A percentile compares a stretch with the other conserved stretches of the same genome.
phyloP scores from a whole-genome alignment of 2,888 invertebrate species.

The Agonopterix heracliana region DNA sequence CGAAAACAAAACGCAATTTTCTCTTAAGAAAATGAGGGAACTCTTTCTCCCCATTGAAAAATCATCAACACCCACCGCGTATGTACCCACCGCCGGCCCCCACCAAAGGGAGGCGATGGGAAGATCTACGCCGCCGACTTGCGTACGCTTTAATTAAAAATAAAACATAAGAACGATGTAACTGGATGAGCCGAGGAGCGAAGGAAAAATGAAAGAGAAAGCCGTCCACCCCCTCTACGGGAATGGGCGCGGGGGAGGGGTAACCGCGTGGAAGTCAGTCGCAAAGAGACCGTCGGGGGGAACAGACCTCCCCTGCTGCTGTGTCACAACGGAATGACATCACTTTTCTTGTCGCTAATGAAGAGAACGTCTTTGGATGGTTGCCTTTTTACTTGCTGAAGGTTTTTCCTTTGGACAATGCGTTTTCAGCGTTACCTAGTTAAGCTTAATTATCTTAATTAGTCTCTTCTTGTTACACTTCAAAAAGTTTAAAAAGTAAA shows the following conservation, averaged over 20 bases:
- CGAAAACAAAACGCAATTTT: conserved; percentile 77
- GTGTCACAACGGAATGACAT: conserved; percentile 72
- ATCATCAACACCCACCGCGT: conserved; percentile 75
- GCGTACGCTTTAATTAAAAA: conserved; percentile 78
- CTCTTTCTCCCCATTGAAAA: conserved; percentile 77
- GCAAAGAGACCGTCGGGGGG: conserved; percentile 62
- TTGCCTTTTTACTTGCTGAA: conserved; percentile 49
- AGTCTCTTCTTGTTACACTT: conserved; percentile 19
- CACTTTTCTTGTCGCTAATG: conserved; percentile 75
- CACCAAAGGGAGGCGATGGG: conserved; percentile 39
- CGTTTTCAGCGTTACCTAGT: conserved; percentile 27
- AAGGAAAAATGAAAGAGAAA: conserved; percentile 77
- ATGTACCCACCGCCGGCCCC: conserved; percentile 44
- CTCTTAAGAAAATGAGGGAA: conserved; percentile 77
- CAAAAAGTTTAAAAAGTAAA: neutral
- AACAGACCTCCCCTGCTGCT: conserved; percentile 58
- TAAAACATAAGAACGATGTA: conserved; percentile 78
- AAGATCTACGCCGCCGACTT: conserved; percentile 75
- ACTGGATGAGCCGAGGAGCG: conserved; percentile 77
- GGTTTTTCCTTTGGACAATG: conserved; percentile 40
- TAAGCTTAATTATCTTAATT: conserved; percentile 37
- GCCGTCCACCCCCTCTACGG: conserved; percentile 60
- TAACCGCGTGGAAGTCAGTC: conserved; percentile 66
- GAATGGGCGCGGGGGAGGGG: conserved; percentile 37
- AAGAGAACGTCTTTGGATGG: conserved; percentile 66